Evolutionary conservation across 1,140 invertebrate genomes (phyloP).

Genomic region (Chironomus striatipennis): DNA sequence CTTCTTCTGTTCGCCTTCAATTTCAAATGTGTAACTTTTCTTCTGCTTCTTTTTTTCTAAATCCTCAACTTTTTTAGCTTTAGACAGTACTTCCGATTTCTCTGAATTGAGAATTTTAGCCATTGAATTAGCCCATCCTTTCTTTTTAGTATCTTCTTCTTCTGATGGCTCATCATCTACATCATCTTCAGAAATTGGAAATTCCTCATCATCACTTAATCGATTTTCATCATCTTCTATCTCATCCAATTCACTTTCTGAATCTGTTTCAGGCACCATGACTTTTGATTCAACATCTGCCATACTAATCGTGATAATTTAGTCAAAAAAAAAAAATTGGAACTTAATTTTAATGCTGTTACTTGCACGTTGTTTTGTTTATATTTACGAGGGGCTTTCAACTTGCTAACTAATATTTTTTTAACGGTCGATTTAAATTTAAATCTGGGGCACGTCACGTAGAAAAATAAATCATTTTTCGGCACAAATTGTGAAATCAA

Average conservation of each 20-base stretch:
- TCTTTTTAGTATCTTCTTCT: conserved; percentile 36
- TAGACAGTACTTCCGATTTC: conserved; percentile 61
- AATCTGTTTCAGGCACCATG: background rate
- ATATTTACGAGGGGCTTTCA: background rate
- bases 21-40: conserved; percentile 44
- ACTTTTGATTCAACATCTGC: background rate
- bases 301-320: background rate
- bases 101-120: conserved; percentile 64
- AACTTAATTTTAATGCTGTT: too few relatives aligned
- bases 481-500: too few relatives aligned
- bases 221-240: conserved; percentile 15
- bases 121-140: conserved; percentile 60
- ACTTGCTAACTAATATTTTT: background rate
- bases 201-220: conserved; percentile 11
- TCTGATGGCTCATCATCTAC: conserved; percentile 11
- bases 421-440: too few relatives aligned
- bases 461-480: too few relatives aligned
- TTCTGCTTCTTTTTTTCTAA: conserved; percentile 41
- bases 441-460: too few relatives aligned
- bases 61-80: conserved; percentile 59
- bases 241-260: background rate
- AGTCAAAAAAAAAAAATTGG: background rate
- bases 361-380: background rate
- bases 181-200: conserved; percentile 23
- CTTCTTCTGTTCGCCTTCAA: conserved; percentile 37